Conservation (phyloP, 2,797 vertebrate genomes). For the Tokudaia tokunoshimensis region DNA sequence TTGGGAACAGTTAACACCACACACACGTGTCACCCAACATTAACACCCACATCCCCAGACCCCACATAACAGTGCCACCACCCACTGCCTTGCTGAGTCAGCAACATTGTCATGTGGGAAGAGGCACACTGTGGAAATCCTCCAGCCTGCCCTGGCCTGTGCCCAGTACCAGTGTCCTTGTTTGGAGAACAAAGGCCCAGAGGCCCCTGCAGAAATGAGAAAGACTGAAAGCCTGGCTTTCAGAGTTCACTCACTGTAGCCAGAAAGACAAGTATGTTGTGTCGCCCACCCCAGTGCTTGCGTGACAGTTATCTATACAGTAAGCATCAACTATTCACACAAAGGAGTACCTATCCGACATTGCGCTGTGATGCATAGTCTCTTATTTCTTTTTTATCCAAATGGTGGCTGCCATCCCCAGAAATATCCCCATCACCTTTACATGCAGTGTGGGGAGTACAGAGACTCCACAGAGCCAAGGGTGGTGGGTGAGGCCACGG, state of each 20-base stretch:
- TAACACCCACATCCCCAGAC: neutral
- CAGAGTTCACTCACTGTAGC: neutral
- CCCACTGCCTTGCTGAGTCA: neutral
- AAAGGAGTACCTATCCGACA: accelerated
- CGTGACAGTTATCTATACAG: neutral
- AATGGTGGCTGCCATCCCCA: neutral
- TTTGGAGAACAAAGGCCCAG: constrained; percentile 63
- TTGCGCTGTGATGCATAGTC: accelerated
- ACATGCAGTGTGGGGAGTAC: accelerated
- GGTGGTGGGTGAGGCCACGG: too few relatives aligned
- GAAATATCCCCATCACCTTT: neutral
- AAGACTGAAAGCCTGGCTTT: constrained; percentile 8
- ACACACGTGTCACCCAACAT: neutral
- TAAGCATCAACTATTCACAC: neutral
- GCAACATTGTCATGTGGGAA: neutral
- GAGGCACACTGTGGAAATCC: neutral
- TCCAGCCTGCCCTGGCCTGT: neutral
- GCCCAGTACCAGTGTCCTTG: constrained; percentile 58
- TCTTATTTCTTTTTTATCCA: neutral
- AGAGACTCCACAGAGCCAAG: neutral
- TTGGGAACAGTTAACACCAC: neutral
- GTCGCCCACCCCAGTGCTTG: neutral
- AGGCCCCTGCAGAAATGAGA: constrained; percentile 60
- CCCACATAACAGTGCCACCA: neutral
- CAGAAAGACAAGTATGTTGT: neutral